These are phyloP conservation scores for Sandelia bainsii DNA, from an alignment of 2,797 vertebrate species.

Conservation along the genomic window DNA sequence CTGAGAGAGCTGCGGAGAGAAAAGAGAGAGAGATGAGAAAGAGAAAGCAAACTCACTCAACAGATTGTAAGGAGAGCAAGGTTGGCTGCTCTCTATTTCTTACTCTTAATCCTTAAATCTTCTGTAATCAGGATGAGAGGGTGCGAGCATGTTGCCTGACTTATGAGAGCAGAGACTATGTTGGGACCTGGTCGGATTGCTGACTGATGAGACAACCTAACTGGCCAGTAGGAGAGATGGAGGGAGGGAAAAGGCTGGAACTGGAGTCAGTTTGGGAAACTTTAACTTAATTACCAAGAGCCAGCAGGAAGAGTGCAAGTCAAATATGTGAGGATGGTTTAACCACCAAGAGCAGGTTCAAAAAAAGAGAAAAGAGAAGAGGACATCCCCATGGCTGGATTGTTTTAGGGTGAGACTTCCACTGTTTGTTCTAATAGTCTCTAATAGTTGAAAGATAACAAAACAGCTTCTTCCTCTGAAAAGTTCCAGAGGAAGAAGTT, in stretches of 20 bases:
- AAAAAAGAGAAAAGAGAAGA: constrained; percentile 40
- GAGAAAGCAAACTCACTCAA: constrained; percentile 44
- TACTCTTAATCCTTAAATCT: constrained; percentile 87
- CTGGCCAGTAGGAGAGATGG: constrained; percentile 64
- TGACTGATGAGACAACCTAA: constrained; percentile 64
- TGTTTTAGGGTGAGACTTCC: constrained; percentile 74
- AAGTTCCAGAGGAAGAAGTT: constrained; percentile 16
- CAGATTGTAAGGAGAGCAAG: constrained; percentile 64
- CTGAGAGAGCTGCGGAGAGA: constrained; percentile 40
- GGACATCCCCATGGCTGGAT: constrained; percentile 40
- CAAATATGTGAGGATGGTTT: constrained; percentile 59
- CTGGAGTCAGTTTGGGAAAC: constrained; percentile 54
- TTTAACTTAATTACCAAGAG: constrained; percentile 46
- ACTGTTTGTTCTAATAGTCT: constrained; percentile 2
- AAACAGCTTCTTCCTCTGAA: neutral
- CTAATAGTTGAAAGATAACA: constrained; percentile 2
- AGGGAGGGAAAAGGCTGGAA: constrained; percentile 59
- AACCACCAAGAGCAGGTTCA: constrained; percentile 26
- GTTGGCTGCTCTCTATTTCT: constrained; percentile 77
- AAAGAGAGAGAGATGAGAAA: constrained; percentile 35
- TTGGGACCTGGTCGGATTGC: constrained; percentile 75
- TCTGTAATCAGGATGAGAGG: constrained; percentile 86
- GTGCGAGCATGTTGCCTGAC: constrained; percentile 79
- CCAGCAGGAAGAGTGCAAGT: constrained; percentile 49
- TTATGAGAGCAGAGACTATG: constrained; percentile 79